A percentile compares a stretch with the other conserved stretches of the same genome.
These are phyloP conservation scores for Turritopsis dohrnii DNA, from an alignment of 30 jellyfish, hydroid and myxozoan species.

Conservation along the genomic window DNA sequence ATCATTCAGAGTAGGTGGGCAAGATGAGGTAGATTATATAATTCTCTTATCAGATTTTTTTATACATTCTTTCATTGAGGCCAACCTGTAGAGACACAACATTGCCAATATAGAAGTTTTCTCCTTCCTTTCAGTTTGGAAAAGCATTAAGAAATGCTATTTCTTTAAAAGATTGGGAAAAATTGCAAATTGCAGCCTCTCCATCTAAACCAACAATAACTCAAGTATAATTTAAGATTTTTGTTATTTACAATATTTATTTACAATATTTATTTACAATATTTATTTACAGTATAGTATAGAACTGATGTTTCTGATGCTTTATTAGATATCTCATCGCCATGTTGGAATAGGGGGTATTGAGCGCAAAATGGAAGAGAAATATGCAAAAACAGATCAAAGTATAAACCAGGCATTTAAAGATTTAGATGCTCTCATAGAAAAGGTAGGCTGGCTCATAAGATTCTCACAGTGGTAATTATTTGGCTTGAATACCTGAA, in stretches of 20 bases:
- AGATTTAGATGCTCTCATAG: conserved; percentile 84
- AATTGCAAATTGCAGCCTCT: conserved; percentile 13
- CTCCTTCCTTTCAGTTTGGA: conserved; percentile 40
- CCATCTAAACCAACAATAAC: conserved; percentile 28
- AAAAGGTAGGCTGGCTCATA: conserved; percentile 70
- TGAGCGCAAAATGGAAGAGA: conserved; percentile 85
- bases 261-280: no score
- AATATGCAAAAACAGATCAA: conserved; percentile 65
- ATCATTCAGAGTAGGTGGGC: conserved; percentile 83
- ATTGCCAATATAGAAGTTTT: neutral
- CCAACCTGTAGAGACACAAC: no score
- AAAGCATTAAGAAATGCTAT: conserved; percentile 44
- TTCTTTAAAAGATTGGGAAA: conserved; percentile 57
- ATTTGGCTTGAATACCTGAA: neutral
- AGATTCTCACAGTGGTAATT: neutral
- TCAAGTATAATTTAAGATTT: neutral
- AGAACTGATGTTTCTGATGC: neutral
- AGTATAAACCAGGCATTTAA: conserved; percentile 68
- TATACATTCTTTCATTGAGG: no score
- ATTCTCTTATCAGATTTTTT: no score
- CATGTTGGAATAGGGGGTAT: conserved; percentile 96
- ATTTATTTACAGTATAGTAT: neutral
- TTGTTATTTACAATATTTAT: no score
- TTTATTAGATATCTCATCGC: conserved; percentile 42
- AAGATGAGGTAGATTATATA: conserved; percentile 42